These are phyloP conservation scores for Onchidella celtica DNA, from an alignment of 2,888 invertebrate genomes.

Conservation along the genomic window DNA sequence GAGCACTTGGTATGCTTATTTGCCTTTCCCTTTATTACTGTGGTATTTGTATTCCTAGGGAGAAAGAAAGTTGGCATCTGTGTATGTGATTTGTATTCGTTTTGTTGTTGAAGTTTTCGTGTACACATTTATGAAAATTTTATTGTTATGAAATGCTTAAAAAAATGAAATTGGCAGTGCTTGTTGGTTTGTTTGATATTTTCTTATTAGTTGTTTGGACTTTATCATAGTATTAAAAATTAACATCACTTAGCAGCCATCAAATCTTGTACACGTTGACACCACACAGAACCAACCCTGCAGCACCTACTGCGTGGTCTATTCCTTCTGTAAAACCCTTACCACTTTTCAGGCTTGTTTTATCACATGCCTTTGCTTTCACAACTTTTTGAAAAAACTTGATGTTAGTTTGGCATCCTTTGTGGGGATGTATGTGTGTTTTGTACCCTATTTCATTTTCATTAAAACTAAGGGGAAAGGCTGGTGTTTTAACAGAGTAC, in stretches of 20 bases:
- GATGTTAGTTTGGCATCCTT: neutral
- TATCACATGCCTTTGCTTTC: neutral
- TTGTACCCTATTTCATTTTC: neutral
- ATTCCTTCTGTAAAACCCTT: neutral
- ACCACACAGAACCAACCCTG: constrained; percentile 1
- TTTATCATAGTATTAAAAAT: too few relatives aligned
- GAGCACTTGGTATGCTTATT: neutral
- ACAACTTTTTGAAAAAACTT: too few relatives aligned
- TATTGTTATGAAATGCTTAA: too few relatives aligned
- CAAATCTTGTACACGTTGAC: neutral
- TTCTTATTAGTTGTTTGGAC: too few relatives aligned
- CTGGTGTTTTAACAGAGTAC: neutral
- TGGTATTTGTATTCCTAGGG: too few relatives aligned
- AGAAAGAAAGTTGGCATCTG: neutral
- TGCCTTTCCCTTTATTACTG: neutral
- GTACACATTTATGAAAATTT: too few relatives aligned
- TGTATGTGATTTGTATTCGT: neutral
- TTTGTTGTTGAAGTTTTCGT: too few relatives aligned
- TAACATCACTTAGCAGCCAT: too few relatives aligned
- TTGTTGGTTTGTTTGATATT: too few relatives aligned
- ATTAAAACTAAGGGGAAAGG: neutral
- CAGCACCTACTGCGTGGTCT: neutral
- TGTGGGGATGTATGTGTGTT: too few relatives aligned
- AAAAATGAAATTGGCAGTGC: too few relatives aligned
- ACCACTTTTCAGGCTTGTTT: neutral